Evolutionary conservation across 23 tunicate species (phyloP).

Genomic region (Phallusia fumigata): DNA sequence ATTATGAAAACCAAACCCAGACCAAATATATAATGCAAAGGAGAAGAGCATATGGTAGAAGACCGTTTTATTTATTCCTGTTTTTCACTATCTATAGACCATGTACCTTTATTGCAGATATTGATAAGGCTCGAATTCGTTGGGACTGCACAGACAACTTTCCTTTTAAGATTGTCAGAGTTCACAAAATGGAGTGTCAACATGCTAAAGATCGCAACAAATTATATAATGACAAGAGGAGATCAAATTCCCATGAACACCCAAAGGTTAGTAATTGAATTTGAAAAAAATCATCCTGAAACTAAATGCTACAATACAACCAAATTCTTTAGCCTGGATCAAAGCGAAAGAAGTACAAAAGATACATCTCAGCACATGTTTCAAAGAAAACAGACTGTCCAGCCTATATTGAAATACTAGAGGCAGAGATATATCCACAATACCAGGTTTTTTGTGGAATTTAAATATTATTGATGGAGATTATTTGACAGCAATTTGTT

Average conservation of each 20-base stretch:
- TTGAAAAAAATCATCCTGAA: too few species aligned
- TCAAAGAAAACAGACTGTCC: slow-evolving; percentile 6
- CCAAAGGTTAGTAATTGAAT: too few species aligned
- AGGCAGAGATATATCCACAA: slow-evolving; percentile 4
- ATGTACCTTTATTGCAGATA: not conserved
- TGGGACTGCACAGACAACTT: slow-evolving; percentile 14
- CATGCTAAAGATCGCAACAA: slow-evolving; percentile 1
- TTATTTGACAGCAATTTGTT: not conserved
- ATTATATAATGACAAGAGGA: not conserved
- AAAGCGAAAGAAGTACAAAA: not conserved
- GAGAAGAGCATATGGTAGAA: not conserved
- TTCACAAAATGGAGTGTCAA: slow-evolving; percentile 2
- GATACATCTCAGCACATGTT: slow-evolving; percentile 8
- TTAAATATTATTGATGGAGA: not conserved
- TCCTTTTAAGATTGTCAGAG: not conserved
- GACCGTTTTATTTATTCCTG: not conserved
- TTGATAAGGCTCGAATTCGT: slow-evolving; percentile 1
- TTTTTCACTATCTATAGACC: not conserved
- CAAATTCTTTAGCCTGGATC: not conserved
- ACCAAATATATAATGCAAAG: not conserved
- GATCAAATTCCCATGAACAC: not conserved
- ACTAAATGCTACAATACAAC: too few species aligned
- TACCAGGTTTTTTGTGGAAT: not conserved
- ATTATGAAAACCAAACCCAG: not conserved
- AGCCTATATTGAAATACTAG: not conserved